Conservation (phyloP, 2,113 vertebrate genomes). For the Aramus guarauna region DNA sequence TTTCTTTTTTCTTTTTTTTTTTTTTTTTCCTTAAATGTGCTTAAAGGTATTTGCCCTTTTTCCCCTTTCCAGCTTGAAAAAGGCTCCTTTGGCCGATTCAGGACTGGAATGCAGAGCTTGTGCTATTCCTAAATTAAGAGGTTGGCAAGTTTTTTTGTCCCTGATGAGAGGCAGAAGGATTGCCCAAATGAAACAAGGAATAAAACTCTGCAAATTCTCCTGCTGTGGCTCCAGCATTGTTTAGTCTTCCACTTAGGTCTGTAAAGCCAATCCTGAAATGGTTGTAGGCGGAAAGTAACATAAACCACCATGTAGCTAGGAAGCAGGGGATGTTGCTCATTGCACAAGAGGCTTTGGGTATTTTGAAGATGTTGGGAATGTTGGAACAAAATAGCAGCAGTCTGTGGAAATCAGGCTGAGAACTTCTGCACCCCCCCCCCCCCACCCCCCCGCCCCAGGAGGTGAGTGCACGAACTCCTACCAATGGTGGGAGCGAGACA, state of each 20-base stretch:
- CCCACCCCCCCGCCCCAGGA: background rate
- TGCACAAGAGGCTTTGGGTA: conserved; percentile 61
- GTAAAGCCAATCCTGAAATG: conserved; percentile 60
- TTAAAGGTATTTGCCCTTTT: conserved; percentile 54
- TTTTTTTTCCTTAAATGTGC: background rate
- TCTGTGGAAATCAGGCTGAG: conserved; percentile 61
- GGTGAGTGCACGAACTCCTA: background rate
- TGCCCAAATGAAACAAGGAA: conserved; percentile 65
- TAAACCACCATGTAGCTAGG: conserved; percentile 55
- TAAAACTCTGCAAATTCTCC: conserved; percentile 61
- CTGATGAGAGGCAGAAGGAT: conserved; percentile 66
- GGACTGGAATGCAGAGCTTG: conserved; percentile 38
- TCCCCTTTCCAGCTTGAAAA: conserved; percentile 23
- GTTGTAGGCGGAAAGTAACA: conserved; percentile 64
- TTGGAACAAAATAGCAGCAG: conserved; percentile 29
- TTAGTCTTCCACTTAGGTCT: conserved; percentile 66
- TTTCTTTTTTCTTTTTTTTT: background rate
- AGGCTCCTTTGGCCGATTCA: conserved; percentile 13
- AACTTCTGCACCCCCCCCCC: background rate
- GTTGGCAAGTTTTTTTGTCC: conserved; percentile 52
- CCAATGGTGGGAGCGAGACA: background rate
- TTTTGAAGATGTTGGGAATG: conserved; percentile 64
- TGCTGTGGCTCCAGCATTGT: conserved; percentile 65
- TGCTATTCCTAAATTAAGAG: conserved; percentile 52
- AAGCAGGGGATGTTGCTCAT: conserved; percentile 50